Evolutionary conservation across 2,888 invertebrate genomes (phyloP).

Genomic region (Brachynemurus nebulosus): DNA sequence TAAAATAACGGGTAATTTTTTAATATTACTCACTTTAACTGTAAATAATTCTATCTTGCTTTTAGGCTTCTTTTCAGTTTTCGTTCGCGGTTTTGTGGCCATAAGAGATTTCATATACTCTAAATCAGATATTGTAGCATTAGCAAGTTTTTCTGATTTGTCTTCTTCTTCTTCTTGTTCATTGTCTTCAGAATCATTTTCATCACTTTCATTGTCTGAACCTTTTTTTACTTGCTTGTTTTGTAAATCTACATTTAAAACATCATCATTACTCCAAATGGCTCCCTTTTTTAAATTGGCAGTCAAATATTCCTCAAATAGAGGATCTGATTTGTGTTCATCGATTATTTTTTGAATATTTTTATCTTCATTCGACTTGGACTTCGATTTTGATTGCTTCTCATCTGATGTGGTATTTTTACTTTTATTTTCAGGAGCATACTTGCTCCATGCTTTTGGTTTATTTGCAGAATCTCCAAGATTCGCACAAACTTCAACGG

Average conservation of each 20-base stretch:
- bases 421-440: conserved; percentile 59
- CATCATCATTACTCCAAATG: conserved; percentile 42
- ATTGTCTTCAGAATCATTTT: conserved; percentile 21
- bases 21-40: conserved; percentile 38
- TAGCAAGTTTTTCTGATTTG: conserved; percentile 41
- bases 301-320: conserved; percentile 80
- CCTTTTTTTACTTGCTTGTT: conserved; percentile 20
- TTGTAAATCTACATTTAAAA: conserved; percentile 20
- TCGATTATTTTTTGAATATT: too few species aligned
- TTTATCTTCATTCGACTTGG: too few species aligned
- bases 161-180: conserved; percentile 22
- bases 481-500: conserved; percentile 57
- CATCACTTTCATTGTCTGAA: conserved; percentile 17
- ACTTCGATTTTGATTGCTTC: conserved; percentile 30
- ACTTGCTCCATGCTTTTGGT: conserved; percentile 88
- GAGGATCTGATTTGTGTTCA: conserved; percentile 33
- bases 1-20: background rate
- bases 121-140: conserved; percentile 61
- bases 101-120: conserved; percentile 63
- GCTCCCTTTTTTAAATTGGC: conserved; percentile 49
- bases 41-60: conserved; percentile 37
- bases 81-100: conserved; percentile 25
- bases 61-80: conserved; percentile 30
- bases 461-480: conserved; percentile 59
- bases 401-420: conserved; percentile 36